Base-by-base conservation (phyloP, 2,113 vertebrate species). In the Chunga burmeisteri region DNA sequence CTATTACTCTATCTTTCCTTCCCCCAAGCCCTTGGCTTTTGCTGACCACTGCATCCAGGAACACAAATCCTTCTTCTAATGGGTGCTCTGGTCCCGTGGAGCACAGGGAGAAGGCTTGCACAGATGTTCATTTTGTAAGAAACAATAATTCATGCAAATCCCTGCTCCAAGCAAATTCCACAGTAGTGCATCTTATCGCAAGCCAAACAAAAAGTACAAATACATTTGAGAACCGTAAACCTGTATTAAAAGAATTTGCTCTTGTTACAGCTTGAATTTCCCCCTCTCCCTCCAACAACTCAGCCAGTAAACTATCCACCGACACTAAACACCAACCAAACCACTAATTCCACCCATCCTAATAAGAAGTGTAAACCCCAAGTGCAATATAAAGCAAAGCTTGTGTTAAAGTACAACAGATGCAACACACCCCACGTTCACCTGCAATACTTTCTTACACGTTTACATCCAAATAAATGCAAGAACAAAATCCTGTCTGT, bases 81-180 rank as follows among this genome's bases (percentile, higher is more conserved):
- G 40, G 70, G 62, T 61, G 58, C 71, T 70, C 11, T 4, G 56
- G 70, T 30, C 5, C 38, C 0, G 1, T 0, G 9, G 38, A 78
- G 67, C 34, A 5, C 2, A 8, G 50, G 26, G 50, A 75, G 53
- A 94, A 71, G 29, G 27, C 38, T 46, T 3, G 36, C 75, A 32
- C 80, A 79, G 93, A 88, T 86, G 83, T 56, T 94, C 77, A 19
- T 53, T 38, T 42, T 74, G 86, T 74, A 49, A 81, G 71, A 30
- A 92, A 88, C 78, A 89, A 26, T 89, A 88, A 94, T 65, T 94
- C 94, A 92, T 94, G 92, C 90, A 97, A 97, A 96, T 94, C 93
- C 88, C 83, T 52, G 95, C 97, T 97, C 94, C 95, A 50, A 97
- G 97, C 95, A 89, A 90, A 96, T 96, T 96, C 97, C 96, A 94